Base-by-base conservation (phyloP, 2,797 vertebrate genomes). In the Hapalemur alaotrensis region DNA sequence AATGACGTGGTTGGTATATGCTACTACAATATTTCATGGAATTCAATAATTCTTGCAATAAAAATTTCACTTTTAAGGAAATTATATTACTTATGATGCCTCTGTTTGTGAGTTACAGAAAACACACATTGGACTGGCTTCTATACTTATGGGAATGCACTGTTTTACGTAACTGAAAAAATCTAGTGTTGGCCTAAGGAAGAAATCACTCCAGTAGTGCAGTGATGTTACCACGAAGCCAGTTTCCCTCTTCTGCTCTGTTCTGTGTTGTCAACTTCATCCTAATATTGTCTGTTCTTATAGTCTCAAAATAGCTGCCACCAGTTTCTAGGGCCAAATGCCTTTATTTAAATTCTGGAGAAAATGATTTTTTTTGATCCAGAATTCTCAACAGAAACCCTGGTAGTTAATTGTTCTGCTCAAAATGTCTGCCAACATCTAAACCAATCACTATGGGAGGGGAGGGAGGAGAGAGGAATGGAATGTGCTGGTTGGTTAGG, bases 331-430 rank as follows among this genome's bases (percentile, higher is more conserved):
- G 20, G 69, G 38, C 38, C 30, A 86, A 72, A 14, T 61, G 41
- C 7, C 46, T 70, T 85, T 82, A 85, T 63, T 82, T 84, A 89
- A 32, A 65, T 70, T 38, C 38, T 59, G 48, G 15, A 92, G 69
- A 73, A 41, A 57, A 75, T 32, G 80, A 76, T 81, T 86, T 93
- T 90, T 94, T 95, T 76, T 85, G 76, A 88, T 23, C 28, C 38
- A 69, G 63, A 96, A 69, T 43, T 65, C 81, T 95, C 79, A 50
- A 70, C 2, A 75, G 89, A 69, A 94, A 72, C 7, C 14, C 23
- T 59, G 12, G 52, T 65, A 83, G 43, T 80, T 93, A 46, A 83
- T 22, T 35, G 73, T 43, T 43, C 35, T 70, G n/a, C 18, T 87
- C 32, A 75, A 95, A 90, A 92, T 25, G 69, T 30, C 52, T 11